Base-by-base conservation (phyloP, 2,113 vertebrate species). In the Glaucidium brasilianum region DNA sequence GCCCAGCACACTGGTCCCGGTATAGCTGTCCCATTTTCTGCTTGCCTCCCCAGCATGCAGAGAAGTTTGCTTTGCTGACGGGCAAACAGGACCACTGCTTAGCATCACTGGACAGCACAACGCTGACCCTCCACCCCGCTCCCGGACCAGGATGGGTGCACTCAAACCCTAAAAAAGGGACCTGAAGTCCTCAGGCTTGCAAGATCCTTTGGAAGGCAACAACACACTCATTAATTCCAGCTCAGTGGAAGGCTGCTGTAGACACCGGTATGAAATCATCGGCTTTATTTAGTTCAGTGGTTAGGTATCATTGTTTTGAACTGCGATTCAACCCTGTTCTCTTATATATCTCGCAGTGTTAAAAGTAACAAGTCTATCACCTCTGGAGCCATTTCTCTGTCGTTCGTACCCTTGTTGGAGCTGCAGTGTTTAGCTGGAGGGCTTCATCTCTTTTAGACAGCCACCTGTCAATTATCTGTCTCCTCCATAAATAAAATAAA, bases 341-440 rank as follows among this genome's bases (percentile, higher is more conserved):
- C 77, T 73, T 80, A 12, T 80, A 68, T 87, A 29, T 85, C 81
- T 64, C 50, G 2, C 45, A 47, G 88, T 25, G 73, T 81, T 95
- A 90, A 87, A 96, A 97, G 96, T 76, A 96, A 88, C 95, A 92
- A 94, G 84, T 92, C 92, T 97, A 56, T 94, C 94, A 94, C 95
- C 96, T 96, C 94, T 80, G 82, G 96, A 95, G 75, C 62, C n/a
- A 12, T 92, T 94, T 88, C 96, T 80, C 52, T 23, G 76, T 34
- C 29, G 4, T 15, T 69, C 5, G 25, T 72, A 17, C 25, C 88
- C 92, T 80, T 67, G 92, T 92, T 34, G 27, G 52, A 72, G 88
- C 59, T n/a, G 37, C 50, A 3, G 53, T 34, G 64, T 85, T 82
- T 95, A 77, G 91, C 92, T 95, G 91, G 85, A 96, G 92, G 95